Evolutionary conservation across 2,113 vertebrate species (phyloP).

Genomic region (Leptodactylus fuscus): DNA sequence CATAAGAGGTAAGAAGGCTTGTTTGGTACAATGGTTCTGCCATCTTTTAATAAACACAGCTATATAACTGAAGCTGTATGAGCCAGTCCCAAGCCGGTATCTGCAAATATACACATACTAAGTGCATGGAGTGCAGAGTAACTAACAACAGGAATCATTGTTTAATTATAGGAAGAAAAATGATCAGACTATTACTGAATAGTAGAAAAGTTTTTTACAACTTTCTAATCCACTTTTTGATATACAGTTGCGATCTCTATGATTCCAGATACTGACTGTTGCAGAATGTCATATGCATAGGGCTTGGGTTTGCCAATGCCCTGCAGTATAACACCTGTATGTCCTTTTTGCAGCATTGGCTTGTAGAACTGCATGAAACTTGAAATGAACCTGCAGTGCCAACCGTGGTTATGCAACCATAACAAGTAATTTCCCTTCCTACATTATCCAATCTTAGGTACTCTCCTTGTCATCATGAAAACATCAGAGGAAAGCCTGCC

Average conservation of each 20-base stretch:
- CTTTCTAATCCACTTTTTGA: slow-evolving; percentile 23
- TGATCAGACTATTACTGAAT: not conserved
- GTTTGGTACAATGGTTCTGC: too few species aligned
- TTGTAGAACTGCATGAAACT: slow-evolving; percentile 35
- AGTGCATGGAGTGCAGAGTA: too few species aligned
- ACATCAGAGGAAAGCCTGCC: slow-evolving; percentile 47
- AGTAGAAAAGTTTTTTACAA: slow-evolving; percentile 34
- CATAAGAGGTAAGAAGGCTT: too few species aligned
- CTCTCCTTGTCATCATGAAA: slow-evolving; percentile 25
- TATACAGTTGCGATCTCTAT: not conserved
- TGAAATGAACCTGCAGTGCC: slow-evolving; percentile 42
- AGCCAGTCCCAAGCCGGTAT: too few species aligned
- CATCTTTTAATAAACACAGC: too few species aligned
- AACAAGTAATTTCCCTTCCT: slow-evolving; percentile 48
- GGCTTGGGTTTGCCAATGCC: slow-evolving; percentile 44
- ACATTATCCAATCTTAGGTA: slow-evolving; percentile 30
- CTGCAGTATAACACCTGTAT: slow-evolving; percentile 58
- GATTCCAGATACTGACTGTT: slow-evolving; percentile 22
- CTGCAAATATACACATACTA: too few species aligned
- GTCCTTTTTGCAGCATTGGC: slow-evolving; percentile 39
- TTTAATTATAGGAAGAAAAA: not conserved
- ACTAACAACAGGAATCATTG: not conserved
- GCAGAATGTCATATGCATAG: slow-evolving; percentile 38
- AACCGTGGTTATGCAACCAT: slow-evolving; percentile 31
- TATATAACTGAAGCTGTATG: too few species aligned